Percentiles rank a stretch among this genome's conserved stretches.
Conservation (phyloP, 92 coral and sea anemone genomes). For the Palythoa grandis region DNA sequence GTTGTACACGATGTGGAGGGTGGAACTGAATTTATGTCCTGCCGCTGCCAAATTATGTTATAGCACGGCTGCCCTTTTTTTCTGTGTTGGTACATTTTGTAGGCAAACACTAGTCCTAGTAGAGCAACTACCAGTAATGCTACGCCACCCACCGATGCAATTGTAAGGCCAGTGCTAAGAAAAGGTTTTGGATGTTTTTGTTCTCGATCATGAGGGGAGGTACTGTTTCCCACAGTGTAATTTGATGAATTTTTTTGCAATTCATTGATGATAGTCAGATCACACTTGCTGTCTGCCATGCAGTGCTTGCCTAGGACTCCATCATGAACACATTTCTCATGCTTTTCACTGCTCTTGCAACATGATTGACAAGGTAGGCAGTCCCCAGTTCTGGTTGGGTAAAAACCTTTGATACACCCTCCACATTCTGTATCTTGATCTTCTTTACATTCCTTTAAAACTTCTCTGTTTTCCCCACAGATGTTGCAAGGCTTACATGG, state of each 20-base stretch:
- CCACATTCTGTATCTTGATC: constrained; percentile 16
- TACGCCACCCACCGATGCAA: too few species aligned
- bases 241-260: neutral
- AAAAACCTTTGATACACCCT: neutral
- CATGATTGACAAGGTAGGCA: constrained; percentile 22
- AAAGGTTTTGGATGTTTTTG: too few species aligned
- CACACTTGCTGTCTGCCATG: neutral
- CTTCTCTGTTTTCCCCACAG: neutral
- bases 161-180: too few species aligned
- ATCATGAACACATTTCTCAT: constrained; percentile 12
- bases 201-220: neutral
- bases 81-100: too few species aligned
- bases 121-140: too few species aligned
- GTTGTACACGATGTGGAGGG: too few species aligned
- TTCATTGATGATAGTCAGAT: neutral
- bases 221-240: neutral
- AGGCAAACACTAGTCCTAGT: too few species aligned
- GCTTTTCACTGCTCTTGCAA: neutral
- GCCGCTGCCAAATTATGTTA: too few species aligned
- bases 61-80: too few species aligned
- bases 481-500: constrained; percentile 25
- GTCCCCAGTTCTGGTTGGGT: neutral
- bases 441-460: neutral
- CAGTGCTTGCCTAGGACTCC: constrained; percentile 15
- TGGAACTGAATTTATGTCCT: too few species aligned